phyloP scores from a whole-genome alignment of 2,113 vertebrate genomes.

The Macquaria ambigua region DNA sequence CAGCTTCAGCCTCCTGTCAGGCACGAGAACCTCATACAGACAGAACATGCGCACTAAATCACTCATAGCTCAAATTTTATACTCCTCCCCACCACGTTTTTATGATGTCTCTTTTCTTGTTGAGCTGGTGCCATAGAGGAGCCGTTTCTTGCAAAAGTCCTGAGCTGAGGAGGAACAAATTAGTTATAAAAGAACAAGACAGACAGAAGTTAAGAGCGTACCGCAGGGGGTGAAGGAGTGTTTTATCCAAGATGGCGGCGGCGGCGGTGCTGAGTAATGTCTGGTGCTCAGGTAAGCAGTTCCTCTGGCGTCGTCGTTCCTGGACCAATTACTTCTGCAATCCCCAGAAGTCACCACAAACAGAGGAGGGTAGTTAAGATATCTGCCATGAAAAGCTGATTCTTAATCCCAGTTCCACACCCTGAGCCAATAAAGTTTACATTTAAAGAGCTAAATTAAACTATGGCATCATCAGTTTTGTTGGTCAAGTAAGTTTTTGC shows the following conservation, averaged over 20 bases:
- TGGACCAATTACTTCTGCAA: slow-evolving; percentile 49
- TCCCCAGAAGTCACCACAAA: slow-evolving; percentile 48
- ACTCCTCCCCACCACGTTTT: neutral
- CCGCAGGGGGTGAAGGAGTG: neutral
- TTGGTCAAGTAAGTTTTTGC: neutral
- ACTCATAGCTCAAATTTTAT: neutral
- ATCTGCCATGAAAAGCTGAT: neutral
- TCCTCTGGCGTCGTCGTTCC: slow-evolving; percentile 22
- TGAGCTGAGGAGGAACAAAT: neutral
- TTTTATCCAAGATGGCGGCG: slow-evolving; percentile 37
- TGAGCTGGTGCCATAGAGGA: neutral
- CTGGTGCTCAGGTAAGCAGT: slow-evolving; percentile 72
- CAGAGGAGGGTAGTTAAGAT: slow-evolving; percentile 19
- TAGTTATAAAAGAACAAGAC: neutral
- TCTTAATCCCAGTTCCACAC: neutral
- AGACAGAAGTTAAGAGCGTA: neutral
- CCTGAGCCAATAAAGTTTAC: slow-evolving; percentile 40
- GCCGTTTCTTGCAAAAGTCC: neutral
- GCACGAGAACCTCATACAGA: neutral
- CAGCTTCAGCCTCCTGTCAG: neutral
- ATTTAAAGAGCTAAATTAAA: slow-evolving; percentile 46
- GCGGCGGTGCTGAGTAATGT: slow-evolving; percentile 69
- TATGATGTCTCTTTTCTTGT: neutral
- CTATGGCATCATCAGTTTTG: neutral
- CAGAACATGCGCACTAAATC: neutral